These are phyloP conservation scores for Crioceris asparagi DNA, from an alignment of 2,888 invertebrate species.

Conservation along the genomic window DNA sequence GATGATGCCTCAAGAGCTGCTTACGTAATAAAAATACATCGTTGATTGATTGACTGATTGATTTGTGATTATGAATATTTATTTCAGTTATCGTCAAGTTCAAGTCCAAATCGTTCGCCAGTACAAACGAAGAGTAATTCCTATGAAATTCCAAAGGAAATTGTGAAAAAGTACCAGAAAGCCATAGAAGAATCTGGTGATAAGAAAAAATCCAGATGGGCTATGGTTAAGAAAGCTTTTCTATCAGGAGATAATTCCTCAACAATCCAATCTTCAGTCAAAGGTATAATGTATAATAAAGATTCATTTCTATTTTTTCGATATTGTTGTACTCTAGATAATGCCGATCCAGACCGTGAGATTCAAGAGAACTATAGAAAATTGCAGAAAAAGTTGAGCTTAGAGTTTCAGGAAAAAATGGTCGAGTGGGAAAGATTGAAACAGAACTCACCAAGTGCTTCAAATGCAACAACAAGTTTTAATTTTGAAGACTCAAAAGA, in stretches of 20 bases:
- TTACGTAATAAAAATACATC: too few relatives aligned
- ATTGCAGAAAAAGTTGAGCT: constrained; percentile 59
- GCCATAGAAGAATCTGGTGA: constrained; percentile 26
- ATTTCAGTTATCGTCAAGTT: neutral
- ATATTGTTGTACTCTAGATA: too few relatives aligned
- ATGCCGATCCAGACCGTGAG: too few relatives aligned
- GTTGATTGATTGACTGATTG: too few relatives aligned
- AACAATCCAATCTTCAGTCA: too few relatives aligned
- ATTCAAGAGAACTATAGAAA: constrained; percentile 61
- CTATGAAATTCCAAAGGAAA: constrained; percentile 30
- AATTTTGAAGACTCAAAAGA: constrained; percentile 31
- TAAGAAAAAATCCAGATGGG: constrained; percentile 58
- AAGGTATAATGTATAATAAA: too few relatives aligned
- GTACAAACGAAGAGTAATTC: too few relatives aligned
- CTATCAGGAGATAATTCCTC: too few relatives aligned
- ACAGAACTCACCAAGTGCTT: constrained; percentile 23
- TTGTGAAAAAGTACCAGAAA: constrained; percentile 31
- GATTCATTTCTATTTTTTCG: too few relatives aligned
- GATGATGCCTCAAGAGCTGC: constrained; percentile 24
- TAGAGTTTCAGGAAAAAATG: constrained; percentile 64
- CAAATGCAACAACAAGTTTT: constrained; percentile 19
- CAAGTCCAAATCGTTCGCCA: neutral
- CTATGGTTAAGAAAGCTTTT: constrained; percentile 62
- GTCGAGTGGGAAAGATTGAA: constrained; percentile 42
- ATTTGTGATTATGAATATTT: too few relatives aligned